These are phyloP conservation scores for Prolemur simus DNA, from an alignment of 2,113 vertebrate species.

Conservation along the genomic window DNA sequence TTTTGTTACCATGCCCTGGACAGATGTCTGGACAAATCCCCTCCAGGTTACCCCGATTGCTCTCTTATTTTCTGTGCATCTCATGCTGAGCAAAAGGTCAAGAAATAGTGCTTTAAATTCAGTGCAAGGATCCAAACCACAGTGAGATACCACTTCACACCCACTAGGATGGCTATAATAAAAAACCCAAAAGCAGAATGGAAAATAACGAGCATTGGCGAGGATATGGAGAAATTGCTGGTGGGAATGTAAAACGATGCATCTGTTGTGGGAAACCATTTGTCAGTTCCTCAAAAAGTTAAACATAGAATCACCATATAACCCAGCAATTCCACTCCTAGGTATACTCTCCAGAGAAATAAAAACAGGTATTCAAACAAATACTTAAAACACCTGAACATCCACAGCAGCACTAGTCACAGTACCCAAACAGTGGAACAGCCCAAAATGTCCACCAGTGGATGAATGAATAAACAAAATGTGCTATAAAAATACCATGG, in stretches of 20 bases:
- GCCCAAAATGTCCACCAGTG: background rate
- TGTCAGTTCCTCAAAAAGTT: background rate
- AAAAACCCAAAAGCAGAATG: background rate
- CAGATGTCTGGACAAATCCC: background rate
- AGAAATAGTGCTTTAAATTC: background rate
- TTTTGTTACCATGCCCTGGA: background rate
- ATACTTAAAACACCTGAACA: background rate
- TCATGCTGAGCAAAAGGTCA: background rate
- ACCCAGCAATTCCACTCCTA: background rate
- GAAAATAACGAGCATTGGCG: background rate
- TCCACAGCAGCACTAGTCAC: background rate
- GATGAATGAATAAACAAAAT: background rate
- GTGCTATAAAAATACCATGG: background rate
- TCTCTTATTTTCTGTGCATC: background rate
- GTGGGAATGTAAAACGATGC: background rate
- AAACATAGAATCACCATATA: background rate
- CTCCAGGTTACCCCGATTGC: background rate
- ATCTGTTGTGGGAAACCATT: background rate
- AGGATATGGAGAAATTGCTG: background rate
- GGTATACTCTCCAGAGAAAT: background rate
- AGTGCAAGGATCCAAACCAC: background rate
- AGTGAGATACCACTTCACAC: background rate
- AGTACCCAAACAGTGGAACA: background rate
- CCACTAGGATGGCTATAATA: background rate
- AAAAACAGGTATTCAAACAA: background rate